A percentile compares a stretch with the other conserved stretches of the same genome.
phyloP scores from a whole-genome alignment of 2,888 invertebrate genomes.

The Drosophila leonis region DNA sequence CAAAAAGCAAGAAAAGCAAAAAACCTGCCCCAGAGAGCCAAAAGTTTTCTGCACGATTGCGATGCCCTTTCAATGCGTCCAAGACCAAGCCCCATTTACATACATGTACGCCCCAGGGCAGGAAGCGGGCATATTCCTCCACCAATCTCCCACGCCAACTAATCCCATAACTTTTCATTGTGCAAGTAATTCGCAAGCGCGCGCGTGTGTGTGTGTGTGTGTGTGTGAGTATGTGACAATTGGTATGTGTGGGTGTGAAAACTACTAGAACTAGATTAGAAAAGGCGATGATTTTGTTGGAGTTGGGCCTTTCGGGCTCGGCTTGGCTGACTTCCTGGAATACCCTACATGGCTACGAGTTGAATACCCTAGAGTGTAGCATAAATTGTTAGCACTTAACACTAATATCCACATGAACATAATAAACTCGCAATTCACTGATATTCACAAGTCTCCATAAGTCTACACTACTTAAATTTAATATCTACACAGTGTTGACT shows the following conservation, averaged over 20 bases:
- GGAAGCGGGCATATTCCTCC: conserved; percentile 11
- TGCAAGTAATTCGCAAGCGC: conserved; percentile 39
- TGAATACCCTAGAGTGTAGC: background rate
- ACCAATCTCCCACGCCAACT: background rate
- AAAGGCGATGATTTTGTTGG: conserved; percentile 30
- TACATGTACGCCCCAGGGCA: conserved; percentile 30
- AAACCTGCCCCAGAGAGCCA: conserved; percentile 51
- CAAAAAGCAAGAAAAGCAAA: conserved; percentile 30
- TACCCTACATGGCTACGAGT: conserved; percentile 4
- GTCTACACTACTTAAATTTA: background rate
- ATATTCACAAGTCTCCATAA: background rate
- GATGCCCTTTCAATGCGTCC: conserved; percentile 42
- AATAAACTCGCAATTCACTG: background rate
- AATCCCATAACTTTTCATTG: conserved; percentile 67
- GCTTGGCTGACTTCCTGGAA: conserved; percentile 4
- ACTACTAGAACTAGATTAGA: conserved; percentile 65
- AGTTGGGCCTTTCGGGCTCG: background rate
- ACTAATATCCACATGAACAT: background rate
- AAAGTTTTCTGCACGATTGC: conserved; percentile 42
- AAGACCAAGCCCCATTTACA: conserved; percentile 21
- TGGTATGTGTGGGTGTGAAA: conserved; percentile 48
- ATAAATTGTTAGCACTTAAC: background rate
- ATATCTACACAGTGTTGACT: background rate
- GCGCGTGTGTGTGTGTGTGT: conserved; percentile 19
- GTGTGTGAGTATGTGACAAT: conserved; percentile 53